Evolutionary conservation across 2,888 invertebrate genomes (phyloP), one percentile per base, ranked within the genome.

Genomic region (Leptarthrus brevirostris): DNA sequence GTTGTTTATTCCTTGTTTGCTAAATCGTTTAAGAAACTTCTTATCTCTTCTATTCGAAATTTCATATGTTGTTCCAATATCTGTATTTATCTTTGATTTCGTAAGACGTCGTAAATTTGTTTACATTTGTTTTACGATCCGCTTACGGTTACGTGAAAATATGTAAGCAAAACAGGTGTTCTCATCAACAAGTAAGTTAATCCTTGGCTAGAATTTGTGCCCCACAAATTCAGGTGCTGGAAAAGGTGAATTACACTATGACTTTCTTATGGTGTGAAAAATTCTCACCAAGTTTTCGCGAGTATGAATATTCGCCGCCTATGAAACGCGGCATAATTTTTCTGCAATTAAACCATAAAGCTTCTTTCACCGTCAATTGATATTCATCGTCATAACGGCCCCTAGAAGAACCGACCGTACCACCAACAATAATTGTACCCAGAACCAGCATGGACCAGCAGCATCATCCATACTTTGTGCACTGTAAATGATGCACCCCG

Each of bases 261-360:
- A 16, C 26, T 30, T 16, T 26, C 30, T 56, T 56, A 24, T 16
- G 24, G 56, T 26, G 40, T 61, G 40, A 36, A 36, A 61, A 61
- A 61, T 61, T 36, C 61, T 16, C 36, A 61, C 40, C n/a, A n/a
- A 56, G 54, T 22, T 24, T 16, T 61, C 61, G 18, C 58, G 20
- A 30, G 18, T 58, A 14, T 30, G 40, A 49, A 49, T 49, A 8
- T 49, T 49, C 49, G 18, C 49, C 18, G 49, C 40, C 16, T n/a
- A 44, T 40, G 49, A 69, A 69, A 49, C 24, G 69, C 49, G 52
- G 24, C 34, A 69, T 30, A 49, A 69, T 52, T 69, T 66, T 69
- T 18, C 69, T 30, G 52, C 52, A 49, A 52, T 69, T 69, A 69
- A 69, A 52, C 69, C 64, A 44, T 64, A 64, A 64, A 64, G 64